phyloP scores from a whole-genome alignment of 2,797 vertebrate genomes.

The Chrysolophus pictus region DNA sequence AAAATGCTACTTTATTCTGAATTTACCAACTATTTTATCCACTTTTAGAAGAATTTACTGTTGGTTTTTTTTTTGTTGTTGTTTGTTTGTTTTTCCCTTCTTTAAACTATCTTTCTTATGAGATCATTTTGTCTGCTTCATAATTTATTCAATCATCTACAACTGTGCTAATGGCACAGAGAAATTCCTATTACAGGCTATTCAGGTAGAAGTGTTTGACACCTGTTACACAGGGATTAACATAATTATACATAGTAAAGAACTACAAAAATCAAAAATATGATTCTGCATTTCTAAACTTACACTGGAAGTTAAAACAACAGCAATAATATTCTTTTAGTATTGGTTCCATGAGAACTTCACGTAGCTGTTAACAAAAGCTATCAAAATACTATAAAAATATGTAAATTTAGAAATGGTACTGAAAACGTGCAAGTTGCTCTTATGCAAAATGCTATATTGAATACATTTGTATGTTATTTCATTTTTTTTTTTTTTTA shows the following conservation, averaged over 20 bases:
- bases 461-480: accelerated
- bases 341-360: neutral
- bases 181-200: neutral
- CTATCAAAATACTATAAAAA: neutral
- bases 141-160: neutral
- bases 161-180: neutral
- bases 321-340: neutral
- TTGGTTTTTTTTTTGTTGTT: too few relatives aligned
- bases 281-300: neutral
- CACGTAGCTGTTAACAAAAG: neutral
- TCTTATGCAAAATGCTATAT: neutral
- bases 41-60: neutral
- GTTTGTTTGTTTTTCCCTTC: accelerated
- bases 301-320: neutral
- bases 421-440: neutral
- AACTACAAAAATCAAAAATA: neutral
- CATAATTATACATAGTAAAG: neutral
- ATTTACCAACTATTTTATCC: neutral
- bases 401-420: neutral
- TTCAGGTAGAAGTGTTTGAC: neutral
- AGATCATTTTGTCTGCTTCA: neutral
- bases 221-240: neutral
- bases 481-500: too few relatives aligned
- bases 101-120: neutral
- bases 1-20: neutral